A percentile compares a stretch with the other conserved stretches of the same genome.
Evolutionary conservation across 2,888 invertebrate genomes (phyloP).

Genomic region (Euproctis similis): DNA sequence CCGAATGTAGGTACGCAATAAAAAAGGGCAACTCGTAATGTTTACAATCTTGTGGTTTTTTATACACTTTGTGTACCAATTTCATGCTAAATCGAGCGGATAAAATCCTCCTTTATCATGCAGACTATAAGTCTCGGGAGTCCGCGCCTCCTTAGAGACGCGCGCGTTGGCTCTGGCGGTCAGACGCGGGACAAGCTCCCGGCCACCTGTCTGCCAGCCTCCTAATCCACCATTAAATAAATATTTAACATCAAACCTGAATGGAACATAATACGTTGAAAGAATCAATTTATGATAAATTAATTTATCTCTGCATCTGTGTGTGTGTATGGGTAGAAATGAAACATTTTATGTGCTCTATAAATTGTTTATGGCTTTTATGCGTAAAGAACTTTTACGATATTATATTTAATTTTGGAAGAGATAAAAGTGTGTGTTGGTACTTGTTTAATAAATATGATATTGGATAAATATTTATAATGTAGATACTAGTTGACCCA

Average conservation of each 20-base stretch:
- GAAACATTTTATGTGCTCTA: conserved; percentile 37
- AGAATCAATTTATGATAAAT: conserved; percentile 56
- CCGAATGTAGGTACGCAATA: conserved; percentile 62
- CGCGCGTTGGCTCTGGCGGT: conserved; percentile 11
- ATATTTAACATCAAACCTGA: conserved; percentile 56
- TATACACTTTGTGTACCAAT: conserved; percentile 76
- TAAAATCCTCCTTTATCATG: conserved; percentile 72
- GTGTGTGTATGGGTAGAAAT: conserved; percentile 39
- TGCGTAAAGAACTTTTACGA: conserved; percentile 30
- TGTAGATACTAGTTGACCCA: too few species aligned
- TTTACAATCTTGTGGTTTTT: conserved; percentile 76
- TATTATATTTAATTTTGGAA: conserved; percentile 17
- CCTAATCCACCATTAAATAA: conserved; percentile 51
- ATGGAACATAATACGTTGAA: conserved; percentile 54
- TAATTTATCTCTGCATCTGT: too few species aligned
- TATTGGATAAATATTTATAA: too few species aligned
- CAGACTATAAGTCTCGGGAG: conserved; percentile 67
- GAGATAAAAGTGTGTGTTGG: conserved; percentile 23
- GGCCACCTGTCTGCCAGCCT: conserved; percentile 24
- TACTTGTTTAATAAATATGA: too few species aligned
- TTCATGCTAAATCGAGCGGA: conserved; percentile 76
- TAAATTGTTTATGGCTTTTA: conserved; percentile 26
- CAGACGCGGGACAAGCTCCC: conserved; percentile 5
- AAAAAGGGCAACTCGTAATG: conserved; percentile 73
- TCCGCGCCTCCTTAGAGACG: conserved; percentile 26